Evolutionary conservation across 92 coral and sea anemone species (phyloP).

Genomic region (Heliopora coerulea): DNA sequence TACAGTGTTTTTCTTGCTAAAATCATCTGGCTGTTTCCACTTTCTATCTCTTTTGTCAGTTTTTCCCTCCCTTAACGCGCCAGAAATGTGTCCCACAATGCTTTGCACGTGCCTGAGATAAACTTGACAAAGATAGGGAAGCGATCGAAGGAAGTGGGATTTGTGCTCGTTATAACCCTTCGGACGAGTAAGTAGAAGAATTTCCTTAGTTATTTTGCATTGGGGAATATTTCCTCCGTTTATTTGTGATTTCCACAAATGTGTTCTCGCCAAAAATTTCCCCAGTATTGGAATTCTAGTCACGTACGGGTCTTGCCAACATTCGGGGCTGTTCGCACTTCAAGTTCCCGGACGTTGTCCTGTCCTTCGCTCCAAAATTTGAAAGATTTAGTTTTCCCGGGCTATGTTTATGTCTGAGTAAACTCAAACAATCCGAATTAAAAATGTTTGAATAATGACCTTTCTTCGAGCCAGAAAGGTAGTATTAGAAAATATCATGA

Average conservation of each 20-base stretch:
- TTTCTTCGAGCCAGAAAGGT: not conserved
- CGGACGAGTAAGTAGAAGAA: not conserved
- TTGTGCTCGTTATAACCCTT: not conserved
- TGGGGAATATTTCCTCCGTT: not conserved
- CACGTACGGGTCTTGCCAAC: conserved; percentile 96
- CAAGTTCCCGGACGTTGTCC: conserved; percentile 97
- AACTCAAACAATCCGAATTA: not conserved
- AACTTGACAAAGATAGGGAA: too few species aligned
- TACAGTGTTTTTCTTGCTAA: too few species aligned
- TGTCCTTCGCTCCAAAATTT: conserved; percentile 41
- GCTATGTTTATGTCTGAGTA: not conserved
- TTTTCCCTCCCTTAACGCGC: too few species aligned
- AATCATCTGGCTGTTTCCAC: too few species aligned
- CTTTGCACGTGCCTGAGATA: too few species aligned
- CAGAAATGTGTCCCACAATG: too few species aligned
- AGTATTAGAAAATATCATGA: too few species aligned
- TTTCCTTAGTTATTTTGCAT: not conserved
- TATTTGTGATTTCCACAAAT: not conserved
- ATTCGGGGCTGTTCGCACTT: conserved; percentile 87
- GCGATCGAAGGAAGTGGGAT: not conserved
- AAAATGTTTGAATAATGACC: not conserved
- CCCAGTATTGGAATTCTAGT: not conserved
- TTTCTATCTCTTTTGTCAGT: too few species aligned
- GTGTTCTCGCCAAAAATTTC: not conserved
- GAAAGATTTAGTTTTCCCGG: conserved; percentile 3